These are phyloP conservation scores for Drosophila ananassae DNA, from an alignment of 1,140 invertebrate genomes.

Conservation along the genomic window DNA sequence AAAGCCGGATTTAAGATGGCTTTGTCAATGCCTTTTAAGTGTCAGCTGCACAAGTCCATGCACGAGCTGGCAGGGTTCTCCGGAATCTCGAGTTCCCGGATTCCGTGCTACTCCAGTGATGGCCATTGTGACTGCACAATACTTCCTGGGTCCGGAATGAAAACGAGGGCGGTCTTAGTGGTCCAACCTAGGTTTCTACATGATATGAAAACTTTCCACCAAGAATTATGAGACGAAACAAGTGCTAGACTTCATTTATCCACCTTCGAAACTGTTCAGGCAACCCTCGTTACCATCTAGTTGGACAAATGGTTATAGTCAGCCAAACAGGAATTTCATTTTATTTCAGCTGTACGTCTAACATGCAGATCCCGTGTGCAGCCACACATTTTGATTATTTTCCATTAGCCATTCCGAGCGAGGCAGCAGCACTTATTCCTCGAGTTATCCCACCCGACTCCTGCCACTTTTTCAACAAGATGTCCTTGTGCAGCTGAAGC, in stretches of 20 bases:
- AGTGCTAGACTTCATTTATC: background rate
- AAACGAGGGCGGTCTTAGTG: slow-evolving; percentile 20
- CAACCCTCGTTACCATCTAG: slow-evolving; percentile 15
- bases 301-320: slow-evolving; percentile 36
- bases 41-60: slow-evolving; percentile 61
- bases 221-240: too few species aligned
- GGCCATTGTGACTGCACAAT: slow-evolving; percentile 32
- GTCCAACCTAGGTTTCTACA: background rate
- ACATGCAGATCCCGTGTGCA: slow-evolving; percentile 38
- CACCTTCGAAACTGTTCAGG: background rate
- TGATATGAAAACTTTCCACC: too few species aligned
- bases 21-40: slow-evolving; percentile 71
- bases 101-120: background rate
- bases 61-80: slow-evolving; percentile 29
- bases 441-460: slow-evolving; percentile 2
- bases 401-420: slow-evolving; percentile 47
- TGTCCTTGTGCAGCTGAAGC: slow-evolving; percentile 16
- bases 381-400: slow-evolving; percentile 47
- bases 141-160: slow-evolving; percentile 1
- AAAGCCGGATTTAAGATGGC: slow-evolving; percentile 63
- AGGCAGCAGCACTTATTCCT: slow-evolving; percentile 10
- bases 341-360: slow-evolving; percentile 35
- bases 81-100: slow-evolving; percentile 11
- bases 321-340: slow-evolving; percentile 51
- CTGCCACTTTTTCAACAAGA: background rate